A percentile compares a stretch with the other conserved stretches of the same genome.
Conservation (phyloP, 2,113 vertebrate species). For the Clarias gariepinus region DNA sequence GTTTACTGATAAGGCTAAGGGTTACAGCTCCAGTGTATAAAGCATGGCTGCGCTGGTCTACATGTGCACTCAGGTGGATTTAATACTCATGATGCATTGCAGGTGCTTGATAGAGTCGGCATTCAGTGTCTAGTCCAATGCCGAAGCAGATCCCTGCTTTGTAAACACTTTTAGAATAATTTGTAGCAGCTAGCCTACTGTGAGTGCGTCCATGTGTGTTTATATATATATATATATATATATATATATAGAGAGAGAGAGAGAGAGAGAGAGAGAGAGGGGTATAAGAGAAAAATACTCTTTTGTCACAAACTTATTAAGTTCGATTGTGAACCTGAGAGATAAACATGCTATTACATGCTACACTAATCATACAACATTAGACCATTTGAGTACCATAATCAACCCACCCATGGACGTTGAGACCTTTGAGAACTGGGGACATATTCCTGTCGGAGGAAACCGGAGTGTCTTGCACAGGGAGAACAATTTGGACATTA, state of each 20-base stretch:
- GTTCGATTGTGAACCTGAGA: background rate
- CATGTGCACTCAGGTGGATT: slow-evolving; percentile 43
- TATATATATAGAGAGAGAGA: no score
- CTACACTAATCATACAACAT: background rate
- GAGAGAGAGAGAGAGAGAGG: no score
- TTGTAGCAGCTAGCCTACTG: background rate
- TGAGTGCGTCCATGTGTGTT: background rate
- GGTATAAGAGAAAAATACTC: background rate
- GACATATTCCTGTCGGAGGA: no score
- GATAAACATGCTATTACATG: background rate
- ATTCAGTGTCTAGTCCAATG: slow-evolving; percentile 8
- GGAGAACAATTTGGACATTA: no score
- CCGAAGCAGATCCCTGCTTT: background rate
- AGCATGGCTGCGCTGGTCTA: slow-evolving; percentile 16
- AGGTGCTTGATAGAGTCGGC: background rate
- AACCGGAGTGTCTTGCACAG: no score
- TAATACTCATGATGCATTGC: slow-evolving; percentile 12
- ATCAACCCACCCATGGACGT: no score
- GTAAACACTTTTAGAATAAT: background rate
- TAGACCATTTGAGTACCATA: no score
- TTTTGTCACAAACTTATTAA: background rate
- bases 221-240: no score
- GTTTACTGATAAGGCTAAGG: slow-evolving; percentile 32
- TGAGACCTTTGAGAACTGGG: no score
- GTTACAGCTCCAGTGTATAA: slow-evolving; percentile 31